Evolutionary conservation across 2,888 invertebrate genomes (phyloP).

Genomic region (Xylocampa areola): DNA sequence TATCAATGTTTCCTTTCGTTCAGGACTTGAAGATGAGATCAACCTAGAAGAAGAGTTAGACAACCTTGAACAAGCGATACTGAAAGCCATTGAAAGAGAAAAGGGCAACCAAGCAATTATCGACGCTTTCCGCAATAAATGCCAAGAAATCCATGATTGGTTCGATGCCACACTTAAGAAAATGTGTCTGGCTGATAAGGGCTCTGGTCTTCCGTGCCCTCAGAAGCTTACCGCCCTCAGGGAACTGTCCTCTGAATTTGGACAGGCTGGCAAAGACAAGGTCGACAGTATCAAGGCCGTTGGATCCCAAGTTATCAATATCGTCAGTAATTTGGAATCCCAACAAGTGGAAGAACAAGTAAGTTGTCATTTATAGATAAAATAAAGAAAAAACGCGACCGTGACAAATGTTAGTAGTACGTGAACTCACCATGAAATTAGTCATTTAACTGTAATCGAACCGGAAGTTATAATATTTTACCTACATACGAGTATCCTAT

Average conservation of each 20-base stretch:
- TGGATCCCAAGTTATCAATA: constrained; percentile 93
- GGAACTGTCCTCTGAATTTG: constrained; percentile 93
- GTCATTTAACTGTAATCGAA: constrained; percentile 17
- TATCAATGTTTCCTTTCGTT: not conserved
- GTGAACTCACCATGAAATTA: constrained; percentile 32
- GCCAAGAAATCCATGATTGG: constrained; percentile 95
- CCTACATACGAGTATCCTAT: not conserved
- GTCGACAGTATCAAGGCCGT: constrained; percentile 92
- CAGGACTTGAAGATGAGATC: constrained; percentile 91
- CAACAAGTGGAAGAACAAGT: constrained; percentile 97
- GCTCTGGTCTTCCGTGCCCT: constrained; percentile 94
- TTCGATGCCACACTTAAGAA: constrained; percentile 94
- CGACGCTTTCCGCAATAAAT: constrained; percentile 93
- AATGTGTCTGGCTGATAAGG: constrained; percentile 95
- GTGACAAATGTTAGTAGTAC: constrained; percentile 12
- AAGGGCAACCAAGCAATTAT: constrained; percentile 93
- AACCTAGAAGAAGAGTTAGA: constrained; percentile 93
- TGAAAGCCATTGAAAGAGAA: constrained; percentile 93
- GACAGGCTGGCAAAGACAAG: constrained; percentile 92
- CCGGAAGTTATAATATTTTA: constrained; percentile 28
- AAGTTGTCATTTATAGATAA: constrained; percentile 57
- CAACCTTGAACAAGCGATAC: constrained; percentile 92
- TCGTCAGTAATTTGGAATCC: constrained; percentile 96
- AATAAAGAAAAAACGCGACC: constrained; percentile 21
- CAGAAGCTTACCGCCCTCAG: constrained; percentile 94